Percentiles rank a stretch among this genome's conserved stretches.
phyloP scores from a whole-genome alignment of 2,113 vertebrate species.

The Dromas ardeola region DNA sequence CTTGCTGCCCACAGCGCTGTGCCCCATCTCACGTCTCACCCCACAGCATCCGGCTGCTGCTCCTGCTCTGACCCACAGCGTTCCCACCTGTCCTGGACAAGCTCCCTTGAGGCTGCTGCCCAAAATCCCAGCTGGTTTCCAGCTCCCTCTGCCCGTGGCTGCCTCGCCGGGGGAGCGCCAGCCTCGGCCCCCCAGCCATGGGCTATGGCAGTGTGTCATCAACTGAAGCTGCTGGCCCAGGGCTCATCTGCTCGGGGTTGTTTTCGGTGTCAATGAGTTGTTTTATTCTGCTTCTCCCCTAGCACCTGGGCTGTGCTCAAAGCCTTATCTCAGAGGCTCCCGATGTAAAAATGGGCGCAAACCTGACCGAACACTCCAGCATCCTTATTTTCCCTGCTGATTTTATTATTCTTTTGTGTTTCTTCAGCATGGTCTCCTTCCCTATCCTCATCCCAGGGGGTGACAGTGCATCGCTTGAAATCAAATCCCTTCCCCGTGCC shows the following conservation, averaged over 20 bases:
- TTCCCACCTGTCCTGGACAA: rapidly evolving
- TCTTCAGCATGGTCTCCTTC: not conserved
- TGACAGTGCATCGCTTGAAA: rapidly evolving
- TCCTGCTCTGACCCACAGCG: not conserved
- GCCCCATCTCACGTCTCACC: rapidly evolving
- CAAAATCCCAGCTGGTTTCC: rapidly evolving
- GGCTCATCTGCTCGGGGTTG: rapidly evolving
- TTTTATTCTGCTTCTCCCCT: not conserved
- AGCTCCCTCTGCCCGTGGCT: not conserved
- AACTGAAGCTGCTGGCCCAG: rapidly evolving
- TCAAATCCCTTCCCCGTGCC: too few relatives aligned
- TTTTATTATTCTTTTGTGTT: not conserved
- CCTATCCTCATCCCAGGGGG: not conserved
- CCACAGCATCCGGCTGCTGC: not conserved
- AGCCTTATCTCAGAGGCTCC: not conserved
- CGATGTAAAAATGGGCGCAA: rapidly evolving
- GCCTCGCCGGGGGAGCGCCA: rapidly evolving
- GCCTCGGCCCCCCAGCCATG: not conserved
- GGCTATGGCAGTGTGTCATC: rapidly evolving
- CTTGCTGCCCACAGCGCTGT: not conserved
- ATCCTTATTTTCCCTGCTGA: rapidly evolving
- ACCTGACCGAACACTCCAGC: rapidly evolving
- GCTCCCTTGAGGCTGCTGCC: not conserved
- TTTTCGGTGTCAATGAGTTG: rapidly evolving
- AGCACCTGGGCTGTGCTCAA: not conserved